Evolutionary conservation across 2,888 invertebrate species (phyloP), one percentile per base, ranked within the genome.

Genomic region (Gnatocerus cornutus): DNA sequence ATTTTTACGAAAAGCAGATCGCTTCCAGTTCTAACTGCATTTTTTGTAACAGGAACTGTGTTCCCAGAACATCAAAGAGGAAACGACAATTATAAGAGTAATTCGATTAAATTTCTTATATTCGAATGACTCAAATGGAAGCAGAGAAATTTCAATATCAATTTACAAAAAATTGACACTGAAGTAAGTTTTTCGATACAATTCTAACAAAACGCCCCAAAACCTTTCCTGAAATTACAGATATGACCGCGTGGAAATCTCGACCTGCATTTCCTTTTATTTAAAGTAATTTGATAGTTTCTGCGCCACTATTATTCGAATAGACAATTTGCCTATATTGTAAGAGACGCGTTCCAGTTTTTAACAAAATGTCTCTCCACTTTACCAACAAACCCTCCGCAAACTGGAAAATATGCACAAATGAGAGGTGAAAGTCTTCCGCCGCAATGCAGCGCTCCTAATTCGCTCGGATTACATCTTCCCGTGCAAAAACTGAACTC

Each of bases 321-420:
- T 2, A 41, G 10, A 41, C 41, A 41, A 41, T 41, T 41, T 41
- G 7, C 41, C 41, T 6, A 41, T 10, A 12, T 41, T 41, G 41
- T 41, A 41, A 41, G 41, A n/a, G 10, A 41, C 41, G 41, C 1
- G 41, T 10, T 3, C 41, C 7, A 12, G 46, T 46, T 46, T 16
- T 21, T 14, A n/a, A 16, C 2, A 71, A 70, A 62, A 14, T 56
- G 61, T 59, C 61, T 41, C 12, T 16, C 37, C 12, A 33, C 29
- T 69, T 69, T 66, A 67, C 66, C 62, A 58, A 61, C 62, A 55
- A 70, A 67, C 70, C 61, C 66, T 52, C 58, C 62, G 39, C 59
- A 58, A 56, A 50, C 16, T 68, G 69, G 66, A 71, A 72, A 70
- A 68, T 70, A 68, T 70, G 72, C 61, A 55, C 45, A 58, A 69